phyloP scores from a whole-genome alignment of 2,113 vertebrate species.

The Cephalopterus ornatus region DNA sequence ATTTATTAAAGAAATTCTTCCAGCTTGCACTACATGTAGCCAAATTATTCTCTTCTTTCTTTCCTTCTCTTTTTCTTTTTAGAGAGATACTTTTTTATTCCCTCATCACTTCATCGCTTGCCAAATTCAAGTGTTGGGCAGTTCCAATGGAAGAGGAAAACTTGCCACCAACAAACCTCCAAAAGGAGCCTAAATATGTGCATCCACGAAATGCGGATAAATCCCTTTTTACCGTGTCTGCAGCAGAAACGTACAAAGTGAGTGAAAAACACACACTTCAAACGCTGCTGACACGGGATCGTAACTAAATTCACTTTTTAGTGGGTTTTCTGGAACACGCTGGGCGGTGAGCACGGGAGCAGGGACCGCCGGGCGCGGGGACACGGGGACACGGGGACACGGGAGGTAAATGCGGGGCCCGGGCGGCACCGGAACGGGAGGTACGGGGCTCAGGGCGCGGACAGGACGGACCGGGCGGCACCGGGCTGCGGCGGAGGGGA shows the following conservation, averaged over 20 bases:
- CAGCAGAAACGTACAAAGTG: neutral
- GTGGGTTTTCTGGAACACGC: neutral
- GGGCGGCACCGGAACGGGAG: neutral
- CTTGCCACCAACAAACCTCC: neutral
- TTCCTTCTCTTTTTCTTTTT: neutral
- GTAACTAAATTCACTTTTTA: neutral
- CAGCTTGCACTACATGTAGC: neutral
- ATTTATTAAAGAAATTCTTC: neutral
- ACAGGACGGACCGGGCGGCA: neutral
- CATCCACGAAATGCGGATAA: accelerated
- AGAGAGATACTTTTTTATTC: neutral
- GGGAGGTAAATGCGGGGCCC: too few relatives aligned
- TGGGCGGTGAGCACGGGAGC: neutral
- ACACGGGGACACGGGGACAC: neutral
- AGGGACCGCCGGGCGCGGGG: neutral
- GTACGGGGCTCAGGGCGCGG: too few relatives aligned
- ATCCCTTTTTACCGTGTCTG: neutral
- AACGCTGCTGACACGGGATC: neutral
- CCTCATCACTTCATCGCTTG: too few relatives aligned
- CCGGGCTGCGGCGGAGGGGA: neutral
- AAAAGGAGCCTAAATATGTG: too few relatives aligned
- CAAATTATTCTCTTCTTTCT: neutral
- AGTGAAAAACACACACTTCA: neutral
- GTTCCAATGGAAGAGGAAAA: neutral
- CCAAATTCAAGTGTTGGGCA: neutral